These are phyloP conservation scores for Nephila pilipes DNA, from an alignment of 1,140 invertebrate species.

Conservation along the genomic window DNA sequence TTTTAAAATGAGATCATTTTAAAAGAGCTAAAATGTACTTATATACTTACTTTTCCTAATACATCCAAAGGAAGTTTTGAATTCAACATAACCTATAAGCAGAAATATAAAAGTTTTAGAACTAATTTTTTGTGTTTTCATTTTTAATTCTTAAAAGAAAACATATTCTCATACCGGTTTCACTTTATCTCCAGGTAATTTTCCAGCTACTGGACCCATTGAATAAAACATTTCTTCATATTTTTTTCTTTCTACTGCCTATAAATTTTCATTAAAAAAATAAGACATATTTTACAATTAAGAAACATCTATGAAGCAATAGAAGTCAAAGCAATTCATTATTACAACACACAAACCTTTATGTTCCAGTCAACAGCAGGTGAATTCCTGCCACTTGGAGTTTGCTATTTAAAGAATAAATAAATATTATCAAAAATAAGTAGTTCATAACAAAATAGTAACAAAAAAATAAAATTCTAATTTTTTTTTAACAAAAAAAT, in stretches of 20 bases:
- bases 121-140: neutral
- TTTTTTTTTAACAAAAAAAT: no score
- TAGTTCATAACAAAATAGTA: neutral
- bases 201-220: constrained; percentile 94
- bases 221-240: constrained; percentile 94
- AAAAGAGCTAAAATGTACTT: no score
- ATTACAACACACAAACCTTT: constrained; percentile 36
- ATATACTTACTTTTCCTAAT: constrained; percentile 89
- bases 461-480: neutral
- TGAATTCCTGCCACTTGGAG: constrained; percentile 63
- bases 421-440: neutral
- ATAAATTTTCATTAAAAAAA: neutral
- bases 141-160: neutral
- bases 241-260: constrained; percentile 74
- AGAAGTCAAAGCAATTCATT: neutral
- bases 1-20: no score
- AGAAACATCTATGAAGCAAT: neutral
- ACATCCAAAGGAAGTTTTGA: constrained; percentile 98
- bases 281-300: neutral
- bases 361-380: constrained; percentile 77
- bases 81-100: constrained; percentile 95
- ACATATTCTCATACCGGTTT: constrained; percentile 75
- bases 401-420: constrained; percentile 60
- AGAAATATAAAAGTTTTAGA: constrained; percentile 15
- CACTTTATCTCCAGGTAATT: constrained; percentile 93